These are phyloP conservation scores for Oceanites oceanicus DNA, from an alignment of 2,113 vertebrate species.

Conservation along the genomic window DNA sequence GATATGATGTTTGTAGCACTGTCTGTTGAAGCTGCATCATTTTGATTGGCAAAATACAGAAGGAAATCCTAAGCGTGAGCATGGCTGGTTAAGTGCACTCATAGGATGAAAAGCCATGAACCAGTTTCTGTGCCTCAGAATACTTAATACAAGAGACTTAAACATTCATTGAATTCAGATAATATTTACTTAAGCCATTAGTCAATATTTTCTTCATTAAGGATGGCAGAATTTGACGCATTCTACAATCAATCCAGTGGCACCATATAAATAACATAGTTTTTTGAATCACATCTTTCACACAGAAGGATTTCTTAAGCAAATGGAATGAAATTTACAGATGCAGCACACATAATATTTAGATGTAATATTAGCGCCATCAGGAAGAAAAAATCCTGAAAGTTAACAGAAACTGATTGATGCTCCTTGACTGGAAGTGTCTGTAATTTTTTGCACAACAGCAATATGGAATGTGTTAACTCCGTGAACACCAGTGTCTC, in stretches of 20 bases:
- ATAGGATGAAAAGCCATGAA: not conserved
- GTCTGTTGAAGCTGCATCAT: not conserved
- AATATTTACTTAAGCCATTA: conserved; percentile 44
- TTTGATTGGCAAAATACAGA: not conserved
- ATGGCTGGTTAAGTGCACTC: not conserved
- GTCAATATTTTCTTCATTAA: conserved; percentile 49
- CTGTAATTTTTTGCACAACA: conserved; percentile 31
- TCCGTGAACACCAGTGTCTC: conserved; percentile 17
- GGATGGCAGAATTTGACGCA: conserved; percentile 1
- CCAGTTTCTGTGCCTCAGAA: not conserved
- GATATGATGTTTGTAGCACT: not conserved
- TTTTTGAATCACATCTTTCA: conserved; percentile 1
- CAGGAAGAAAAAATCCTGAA: conserved; percentile 20
- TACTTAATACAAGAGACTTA: not conserved
- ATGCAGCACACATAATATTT: conserved; percentile 19
- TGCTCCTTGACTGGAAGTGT: conserved; percentile 18
- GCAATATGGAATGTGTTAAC: conserved; percentile 46
- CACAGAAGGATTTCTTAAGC: not conserved
- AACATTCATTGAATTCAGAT: conserved; percentile 25
- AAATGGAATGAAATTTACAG: conserved; percentile 26
- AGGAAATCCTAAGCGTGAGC: not conserved
- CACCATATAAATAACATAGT: not conserved
- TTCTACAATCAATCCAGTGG: not conserved
- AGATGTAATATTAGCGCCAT: conserved; percentile 37
- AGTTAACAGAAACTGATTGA: conserved; percentile 57